Evolutionary conservation across 1,140 invertebrate genomes (phyloP), one percentile per base, ranked within the genome.

Genomic region (Nasonia longicornis): DNA sequence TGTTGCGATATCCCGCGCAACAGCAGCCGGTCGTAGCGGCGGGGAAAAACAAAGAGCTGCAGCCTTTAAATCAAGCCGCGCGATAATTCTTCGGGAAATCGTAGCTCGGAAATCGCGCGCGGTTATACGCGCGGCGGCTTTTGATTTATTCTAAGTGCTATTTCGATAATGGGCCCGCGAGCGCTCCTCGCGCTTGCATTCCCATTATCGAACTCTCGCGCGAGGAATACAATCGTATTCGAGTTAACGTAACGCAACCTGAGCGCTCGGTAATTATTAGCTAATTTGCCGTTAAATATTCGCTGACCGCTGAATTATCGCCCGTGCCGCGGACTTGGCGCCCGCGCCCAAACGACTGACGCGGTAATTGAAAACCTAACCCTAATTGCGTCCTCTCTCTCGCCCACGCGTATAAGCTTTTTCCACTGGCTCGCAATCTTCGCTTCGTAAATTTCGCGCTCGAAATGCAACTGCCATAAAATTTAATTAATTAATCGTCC

Each of bases 141-240:
- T 87, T 90, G 89, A 90, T 90, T 90, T 89, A 90, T 89, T 88
- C 89, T 90, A 90, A 90, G 90, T 89, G 87, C 89, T 89, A 90
- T 90, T 90, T 90, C 89, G 89, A 90, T 90, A 90, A 89, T 89
- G 87, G 86, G 86, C 82, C 86, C 63, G 58, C 63, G 58, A 82
- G 84, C 52, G 84, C 52, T 48, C 38, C 45, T 58, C 52, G 52
- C 87, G 87, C 86, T 90, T 90, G 88, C 87, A 90, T 90, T 90
- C 88, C 87, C 89, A 89, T 90, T 90, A 90, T 90, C 87, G 89
- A 89, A 89, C 88, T 89, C 88, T 89, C 85, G 83, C 84, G 82
- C 83, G 84, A 75, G 86, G 85, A 88, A 88, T 86, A 88, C 86
- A 89, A 90, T 90, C 86, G 88, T 88, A 90, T 90, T 86, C 86